Conservation (phyloP, 2,888 invertebrate genomes). For the Biston betularia region DNA sequence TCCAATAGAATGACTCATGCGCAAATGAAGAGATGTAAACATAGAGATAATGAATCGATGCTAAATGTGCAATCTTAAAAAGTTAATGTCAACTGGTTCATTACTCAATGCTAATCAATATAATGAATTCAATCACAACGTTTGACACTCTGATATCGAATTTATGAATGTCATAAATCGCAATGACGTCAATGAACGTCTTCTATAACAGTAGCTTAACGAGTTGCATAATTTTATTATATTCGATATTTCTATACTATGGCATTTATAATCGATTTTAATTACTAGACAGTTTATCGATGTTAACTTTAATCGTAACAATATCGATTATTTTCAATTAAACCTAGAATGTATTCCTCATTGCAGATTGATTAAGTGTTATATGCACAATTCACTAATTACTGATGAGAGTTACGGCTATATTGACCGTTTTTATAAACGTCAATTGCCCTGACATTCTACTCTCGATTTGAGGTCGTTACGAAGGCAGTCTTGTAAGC, state of each 20-base stretch:
- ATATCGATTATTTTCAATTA: not conserved
- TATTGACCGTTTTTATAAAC: conserved; percentile 52
- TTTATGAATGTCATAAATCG: conserved; percentile 20
- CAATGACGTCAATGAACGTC: conserved; percentile 7
- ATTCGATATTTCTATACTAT: not conserved
- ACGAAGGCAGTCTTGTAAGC: conserved; percentile 70
- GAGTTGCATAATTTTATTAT: conserved; percentile 10
- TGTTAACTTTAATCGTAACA: not conserved
- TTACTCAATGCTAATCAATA: conserved; percentile 34
- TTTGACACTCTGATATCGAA: conserved; percentile 16
- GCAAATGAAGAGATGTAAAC: not conserved
- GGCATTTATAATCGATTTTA: not conserved
- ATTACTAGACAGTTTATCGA: not conserved
- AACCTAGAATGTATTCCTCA: conserved; percentile 8
- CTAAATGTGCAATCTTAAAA: conserved; percentile 1
- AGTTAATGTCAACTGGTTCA: conserved; percentile 29
- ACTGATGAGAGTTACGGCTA: conserved; percentile 40
- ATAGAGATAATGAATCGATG: not conserved
- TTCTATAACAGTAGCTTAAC: conserved; percentile 12
- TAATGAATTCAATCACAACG: conserved; percentile 26
- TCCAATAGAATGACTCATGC: not conserved
- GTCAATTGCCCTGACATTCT: conserved; percentile 76
- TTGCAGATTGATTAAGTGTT: conserved; percentile 14
- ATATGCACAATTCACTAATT: conserved; percentile 51
- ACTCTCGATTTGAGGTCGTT: conserved; percentile 65